These are phyloP conservation scores for Lottia gigantea DNA, from an alignment of 2,888 invertebrate species.

Conservation along the genomic window DNA sequence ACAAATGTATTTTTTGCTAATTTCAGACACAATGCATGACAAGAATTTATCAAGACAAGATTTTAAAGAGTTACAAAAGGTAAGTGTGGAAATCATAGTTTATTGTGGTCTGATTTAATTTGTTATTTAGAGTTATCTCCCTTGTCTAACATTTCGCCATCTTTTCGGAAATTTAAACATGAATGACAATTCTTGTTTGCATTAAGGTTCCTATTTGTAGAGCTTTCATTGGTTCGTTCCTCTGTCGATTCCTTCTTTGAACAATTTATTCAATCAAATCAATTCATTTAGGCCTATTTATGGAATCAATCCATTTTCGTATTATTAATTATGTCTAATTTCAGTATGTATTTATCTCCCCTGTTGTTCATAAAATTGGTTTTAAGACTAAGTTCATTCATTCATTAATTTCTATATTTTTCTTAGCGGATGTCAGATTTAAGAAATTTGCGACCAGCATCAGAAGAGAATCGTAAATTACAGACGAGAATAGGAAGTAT, in stretches of 20 bases:
- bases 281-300: no score
- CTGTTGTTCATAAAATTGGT: neutral
- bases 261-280: no score
- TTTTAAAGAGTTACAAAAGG: constrained; percentile 21
- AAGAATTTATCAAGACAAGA: constrained; percentile 21
- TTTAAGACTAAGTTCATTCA: constrained; percentile 1
- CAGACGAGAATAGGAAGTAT: constrained; percentile 23
- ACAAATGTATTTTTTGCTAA: neutral
- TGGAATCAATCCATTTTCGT: no score
- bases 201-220: no score
- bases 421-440: constrained; percentile 14
- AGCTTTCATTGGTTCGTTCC: no score
- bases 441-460: constrained; percentile 14
- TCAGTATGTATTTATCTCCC: neutral
- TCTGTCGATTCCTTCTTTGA: no score
- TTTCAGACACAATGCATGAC: constrained; percentile 23
- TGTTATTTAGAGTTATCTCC: neutral
- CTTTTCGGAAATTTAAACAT: no score
- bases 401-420: neutral
- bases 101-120: neutral
- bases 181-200: no score
- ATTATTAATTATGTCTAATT: no score
- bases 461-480: constrained; percentile 18
- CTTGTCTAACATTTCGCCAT: neutral
- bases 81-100: neutral